These are phyloP conservation scores for Hippopotamyrus pictus DNA, from an alignment of 2,797 vertebrate species.

Conservation along the genomic window DNA sequence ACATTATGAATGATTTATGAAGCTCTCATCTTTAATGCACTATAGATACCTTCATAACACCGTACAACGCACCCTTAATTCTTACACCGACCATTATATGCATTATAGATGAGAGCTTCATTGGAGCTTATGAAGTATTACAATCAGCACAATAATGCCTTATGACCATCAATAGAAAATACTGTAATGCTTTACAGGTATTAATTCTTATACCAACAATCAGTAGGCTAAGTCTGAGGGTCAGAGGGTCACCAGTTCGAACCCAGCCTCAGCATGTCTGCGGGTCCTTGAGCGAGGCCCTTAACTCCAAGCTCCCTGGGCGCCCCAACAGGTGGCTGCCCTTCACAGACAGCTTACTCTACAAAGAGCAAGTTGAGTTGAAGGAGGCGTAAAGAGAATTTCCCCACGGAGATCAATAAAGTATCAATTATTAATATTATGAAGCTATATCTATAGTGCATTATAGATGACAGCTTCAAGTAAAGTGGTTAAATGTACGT, in stretches of 20 bases:
- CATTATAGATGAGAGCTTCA: neutral
- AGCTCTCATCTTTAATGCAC: neutral
- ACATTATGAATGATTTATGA: neutral
- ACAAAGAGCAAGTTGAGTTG: neutral
- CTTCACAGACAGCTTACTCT: neutral
- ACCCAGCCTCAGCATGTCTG: neutral
- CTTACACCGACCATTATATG: neutral
- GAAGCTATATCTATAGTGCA: neutral
- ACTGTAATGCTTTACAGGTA: neutral
- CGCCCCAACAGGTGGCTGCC: neutral
- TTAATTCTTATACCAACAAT: neutral
- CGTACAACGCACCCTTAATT: neutral
- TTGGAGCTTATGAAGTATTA: neutral
- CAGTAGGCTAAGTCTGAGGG: neutral
- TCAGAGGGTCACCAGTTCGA: neutral
- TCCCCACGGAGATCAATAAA: neutral
- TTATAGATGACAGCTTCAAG: neutral
- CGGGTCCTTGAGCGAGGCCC: neutral
- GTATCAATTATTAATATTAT: neutral
- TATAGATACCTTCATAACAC: neutral
- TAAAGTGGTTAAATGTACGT: neutral
- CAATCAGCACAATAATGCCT: neutral
- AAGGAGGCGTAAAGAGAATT: neutral
- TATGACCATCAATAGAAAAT: neutral
- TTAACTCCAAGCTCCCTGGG: neutral